These are phyloP conservation scores for Buathra laborator DNA, from an alignment of 2,888 invertebrate genomes.

Conservation along the genomic window DNA sequence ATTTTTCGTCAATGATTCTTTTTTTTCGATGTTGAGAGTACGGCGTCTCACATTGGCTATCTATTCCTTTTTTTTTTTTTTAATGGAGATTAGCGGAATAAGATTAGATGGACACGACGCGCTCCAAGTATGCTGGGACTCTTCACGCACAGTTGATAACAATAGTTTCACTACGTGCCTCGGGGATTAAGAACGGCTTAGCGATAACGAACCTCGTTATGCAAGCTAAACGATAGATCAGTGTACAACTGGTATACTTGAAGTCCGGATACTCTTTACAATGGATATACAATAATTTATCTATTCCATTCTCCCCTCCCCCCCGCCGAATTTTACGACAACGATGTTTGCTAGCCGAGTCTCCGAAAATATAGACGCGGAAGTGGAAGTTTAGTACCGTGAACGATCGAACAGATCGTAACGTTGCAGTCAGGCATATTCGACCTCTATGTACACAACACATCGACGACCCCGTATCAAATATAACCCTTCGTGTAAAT, in stretches of 20 bases:
- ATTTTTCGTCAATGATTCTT: background rate
- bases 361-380: background rate
- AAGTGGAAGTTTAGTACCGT: slow-evolving; percentile 2
- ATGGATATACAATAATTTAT: background rate
- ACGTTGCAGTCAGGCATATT: background rate
- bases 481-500: slow-evolving; percentile 13
- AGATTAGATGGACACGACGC: slow-evolving; percentile 33
- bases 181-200: background rate
- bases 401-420: background rate
- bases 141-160: slow-evolving; percentile 10
- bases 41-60: background rate
- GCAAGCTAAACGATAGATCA: background rate
- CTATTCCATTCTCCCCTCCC: background rate
- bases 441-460: slow-evolving; percentile 19
- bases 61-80: background rate
- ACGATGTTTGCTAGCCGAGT: background rate
- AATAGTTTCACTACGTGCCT: slow-evolving; percentile 19
- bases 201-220: background rate
- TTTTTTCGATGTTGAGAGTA: background rate
- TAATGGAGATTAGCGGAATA: slow-evolving; percentile 35
- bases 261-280: background rate
- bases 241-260: background rate
- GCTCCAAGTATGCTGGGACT: slow-evolving; percentile 2
- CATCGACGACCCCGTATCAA: slow-evolving; percentile 31
- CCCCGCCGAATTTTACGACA: background rate